Evolutionary conservation across 2,113 vertebrate species (phyloP).

Genomic region (Paraplagusia blochii): DNA sequence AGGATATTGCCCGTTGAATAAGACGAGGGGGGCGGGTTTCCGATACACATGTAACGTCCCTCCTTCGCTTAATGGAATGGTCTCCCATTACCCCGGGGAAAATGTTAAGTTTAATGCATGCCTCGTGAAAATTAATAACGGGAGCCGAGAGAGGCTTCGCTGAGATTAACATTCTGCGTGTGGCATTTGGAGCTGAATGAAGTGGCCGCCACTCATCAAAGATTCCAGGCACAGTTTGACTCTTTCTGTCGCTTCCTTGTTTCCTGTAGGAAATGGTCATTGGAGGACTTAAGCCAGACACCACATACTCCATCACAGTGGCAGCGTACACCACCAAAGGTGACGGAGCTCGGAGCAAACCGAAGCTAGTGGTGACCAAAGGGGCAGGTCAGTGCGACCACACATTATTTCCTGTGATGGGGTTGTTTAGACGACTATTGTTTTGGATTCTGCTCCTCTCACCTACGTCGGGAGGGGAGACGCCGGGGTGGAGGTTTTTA

Average conservation of each 20-base stretch:
- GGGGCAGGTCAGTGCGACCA: conserved; percentile 83
- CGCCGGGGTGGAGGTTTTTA: no score
- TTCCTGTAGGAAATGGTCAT: conserved; percentile 90
- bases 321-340: conserved; percentile 99
- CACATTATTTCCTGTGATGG: not conserved
- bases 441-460: not conserved
- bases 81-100: conserved; percentile 30
- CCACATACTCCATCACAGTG: conserved; percentile 93
- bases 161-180: conserved; percentile 43
- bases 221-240: conserved; percentile 37
- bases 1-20: conserved; percentile 44
- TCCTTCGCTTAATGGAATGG: conserved; percentile 48
- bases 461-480: not conserved
- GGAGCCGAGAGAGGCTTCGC: conserved; percentile 35
- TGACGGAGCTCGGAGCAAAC: conserved; percentile 94
- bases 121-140: conserved; percentile 55
- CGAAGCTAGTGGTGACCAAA: conserved; percentile 90
- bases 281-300: conserved; percentile 91
- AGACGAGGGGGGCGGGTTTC: conserved; percentile 6
- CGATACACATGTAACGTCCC: conserved; percentile 54
- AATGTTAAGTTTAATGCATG: conserved; percentile 58
- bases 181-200: conserved; percentile 38
- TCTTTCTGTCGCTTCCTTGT: conserved; percentile 35
- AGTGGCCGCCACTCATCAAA: conserved; percentile 42
- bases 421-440: not conserved